These are phyloP conservation scores for Anseranas semipalmata DNA, from an alignment of 2,113 vertebrate genomes.

Conservation along the genomic window DNA sequence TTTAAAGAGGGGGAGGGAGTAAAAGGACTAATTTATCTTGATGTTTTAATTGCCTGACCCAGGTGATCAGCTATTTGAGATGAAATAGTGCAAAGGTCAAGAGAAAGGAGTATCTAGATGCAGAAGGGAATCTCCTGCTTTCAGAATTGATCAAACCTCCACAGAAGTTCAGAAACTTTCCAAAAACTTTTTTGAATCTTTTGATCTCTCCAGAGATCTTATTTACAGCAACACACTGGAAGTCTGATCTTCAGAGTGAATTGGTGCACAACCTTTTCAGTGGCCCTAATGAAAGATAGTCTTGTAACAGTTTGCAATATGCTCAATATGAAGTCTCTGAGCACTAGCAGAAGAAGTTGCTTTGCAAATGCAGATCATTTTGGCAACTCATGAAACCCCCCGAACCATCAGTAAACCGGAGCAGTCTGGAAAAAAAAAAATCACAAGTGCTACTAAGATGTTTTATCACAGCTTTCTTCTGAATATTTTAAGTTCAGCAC, in stretches of 20 bases:
- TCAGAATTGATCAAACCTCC: not conserved
- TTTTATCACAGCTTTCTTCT: not conserved
- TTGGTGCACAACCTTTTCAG: not conserved
- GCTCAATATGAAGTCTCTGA: not conserved
- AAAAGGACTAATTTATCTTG: not conserved
- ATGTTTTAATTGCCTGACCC: not conserved
- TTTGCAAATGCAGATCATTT: not conserved
- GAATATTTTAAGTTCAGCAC: not conserved
- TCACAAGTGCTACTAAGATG: not conserved
- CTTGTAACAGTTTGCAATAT: not conserved
- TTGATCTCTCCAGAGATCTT: not conserved
- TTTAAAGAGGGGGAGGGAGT: fast-evolving
- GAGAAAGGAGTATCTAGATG: not conserved
- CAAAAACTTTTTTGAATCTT: not conserved
- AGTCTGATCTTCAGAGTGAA: not conserved
- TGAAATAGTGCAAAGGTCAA: not conserved
- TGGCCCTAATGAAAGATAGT: not conserved
- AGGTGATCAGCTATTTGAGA: not conserved
- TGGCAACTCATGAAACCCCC: not conserved
- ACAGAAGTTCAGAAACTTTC: not conserved
- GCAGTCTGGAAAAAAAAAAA: not conserved
- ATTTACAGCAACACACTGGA: not conserved
- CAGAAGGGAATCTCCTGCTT: not conserved
- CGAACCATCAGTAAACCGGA: not conserved
- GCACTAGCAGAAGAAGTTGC: not conserved